phyloP scores from a whole-genome alignment of 2,113 vertebrate species.

The Malurus alboscapulatus region DNA sequence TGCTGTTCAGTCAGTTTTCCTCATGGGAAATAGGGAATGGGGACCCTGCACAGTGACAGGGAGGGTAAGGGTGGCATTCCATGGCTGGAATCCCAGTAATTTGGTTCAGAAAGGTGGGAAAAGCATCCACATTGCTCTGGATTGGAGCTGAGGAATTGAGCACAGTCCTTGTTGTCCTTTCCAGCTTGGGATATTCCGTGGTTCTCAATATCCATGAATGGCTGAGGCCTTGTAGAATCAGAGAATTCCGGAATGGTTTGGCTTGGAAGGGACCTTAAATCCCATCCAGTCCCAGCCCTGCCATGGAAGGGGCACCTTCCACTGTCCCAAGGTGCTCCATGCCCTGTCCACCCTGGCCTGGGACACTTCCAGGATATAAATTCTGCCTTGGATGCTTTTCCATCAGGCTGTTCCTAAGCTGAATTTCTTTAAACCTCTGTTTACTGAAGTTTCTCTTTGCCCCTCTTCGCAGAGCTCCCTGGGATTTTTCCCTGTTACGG shows the following conservation, averaged over 20 bases:
- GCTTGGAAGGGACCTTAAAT: not conserved
- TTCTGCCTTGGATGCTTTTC: not conserved
- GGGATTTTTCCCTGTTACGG: not conserved
- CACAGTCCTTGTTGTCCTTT: too few species aligned
- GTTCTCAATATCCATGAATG: not conserved
- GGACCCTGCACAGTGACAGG: fast-evolving
- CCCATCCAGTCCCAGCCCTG: too few species aligned
- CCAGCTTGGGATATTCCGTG: not conserved
- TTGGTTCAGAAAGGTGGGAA: fast-evolving
- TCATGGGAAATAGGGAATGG: not conserved
- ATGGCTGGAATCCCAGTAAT: not conserved
- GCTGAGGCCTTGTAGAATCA: not conserved
- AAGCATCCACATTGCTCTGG: too few species aligned
- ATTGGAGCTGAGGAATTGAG: not conserved
- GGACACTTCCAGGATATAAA: not conserved
- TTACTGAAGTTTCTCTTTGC: not conserved
- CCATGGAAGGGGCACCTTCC: too few species aligned
- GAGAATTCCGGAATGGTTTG: fast-evolving
- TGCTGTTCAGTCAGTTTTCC: not conserved
- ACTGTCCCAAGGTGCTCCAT: too few species aligned
- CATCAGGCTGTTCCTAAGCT: not conserved
- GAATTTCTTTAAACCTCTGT: not conserved
- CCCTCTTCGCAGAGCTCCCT: not conserved
- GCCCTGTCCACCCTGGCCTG: not conserved
- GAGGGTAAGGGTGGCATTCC: not conserved